Evolutionary conservation across 2,888 invertebrate species (phyloP), one percentile per base, ranked within the genome.

Genomic region (Sinodicranocentrus sp.): DNA sequence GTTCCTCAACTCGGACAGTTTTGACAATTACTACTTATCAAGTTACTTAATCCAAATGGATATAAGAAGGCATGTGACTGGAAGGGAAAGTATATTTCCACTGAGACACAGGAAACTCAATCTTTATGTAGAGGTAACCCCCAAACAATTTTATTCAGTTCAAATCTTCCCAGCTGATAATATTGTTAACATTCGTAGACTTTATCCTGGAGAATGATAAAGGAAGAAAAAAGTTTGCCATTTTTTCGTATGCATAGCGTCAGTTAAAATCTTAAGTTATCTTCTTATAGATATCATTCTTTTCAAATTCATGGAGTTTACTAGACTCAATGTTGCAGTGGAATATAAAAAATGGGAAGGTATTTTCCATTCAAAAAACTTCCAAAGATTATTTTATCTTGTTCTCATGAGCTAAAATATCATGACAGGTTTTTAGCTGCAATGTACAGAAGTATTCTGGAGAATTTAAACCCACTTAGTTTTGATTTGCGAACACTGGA

Each of bases 281-380:
- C 94, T 97, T 89, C 90, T 93, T 21, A 93, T 94, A 1, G 97
- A 97, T 90, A 96, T 95, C 90, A 93, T 94, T 23, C 91, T 97
- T 0, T 96, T 93, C 90, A 95, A 95, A 94, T 91, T 96, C n/a
- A 90, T 97, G 70, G 89, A 89, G 71, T 90, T 91, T 63, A 91
- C 93, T 33, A 89, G 91, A 63, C 89, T 82, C n/a, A 73, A 82
- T 59, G 73, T 73, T n/a, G 57, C 67, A 0, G 73, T 82, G 5
- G 82, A 82, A 13, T 75, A 82, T 43, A 57, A 68, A 43, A 82
- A 75, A 26, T 59, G 44, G 48, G 61, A 68, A n/a, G 82, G 82
- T 75, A 63, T 15, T 8, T 57, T 26, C 61, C 84, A 10, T 78
- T 95, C 0, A 91, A 92, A 67, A 95, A 95, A 0, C n/a, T n/a